Percentiles rank a stretch among this genome's conserved stretches.
Conservation (phyloP, 1,140 invertebrate genomes). For the Drosophila sechellia region DNA sequence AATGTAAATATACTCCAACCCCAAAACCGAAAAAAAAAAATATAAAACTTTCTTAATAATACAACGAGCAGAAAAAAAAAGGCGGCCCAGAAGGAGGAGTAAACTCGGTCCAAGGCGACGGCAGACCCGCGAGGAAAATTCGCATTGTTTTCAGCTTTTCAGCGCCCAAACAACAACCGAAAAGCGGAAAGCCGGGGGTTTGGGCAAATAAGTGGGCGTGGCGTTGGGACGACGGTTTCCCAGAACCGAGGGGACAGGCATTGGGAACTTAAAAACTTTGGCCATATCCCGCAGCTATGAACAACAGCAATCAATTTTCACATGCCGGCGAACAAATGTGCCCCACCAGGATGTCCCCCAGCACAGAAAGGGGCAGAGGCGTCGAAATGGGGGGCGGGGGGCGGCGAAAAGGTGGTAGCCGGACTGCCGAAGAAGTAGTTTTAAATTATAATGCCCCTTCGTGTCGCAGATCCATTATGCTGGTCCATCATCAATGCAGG, state of each 20-base stretch:
- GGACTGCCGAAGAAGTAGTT: slow-evolving; percentile 50
- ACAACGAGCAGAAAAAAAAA: slow-evolving; percentile 52
- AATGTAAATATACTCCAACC: slow-evolving; percentile 80
- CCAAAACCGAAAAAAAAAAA: slow-evolving; percentile 64
- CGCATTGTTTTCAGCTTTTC: slow-evolving; percentile 81
- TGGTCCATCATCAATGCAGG: slow-evolving; percentile 46
- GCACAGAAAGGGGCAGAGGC: neutral
- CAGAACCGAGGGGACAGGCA: slow-evolving; percentile 37
- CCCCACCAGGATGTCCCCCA: slow-evolving; percentile 62
- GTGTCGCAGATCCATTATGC: slow-evolving; percentile 47
- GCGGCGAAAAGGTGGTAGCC: neutral
- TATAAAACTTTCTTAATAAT: slow-evolving; percentile 82
- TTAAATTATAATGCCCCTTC: slow-evolving; percentile 74
- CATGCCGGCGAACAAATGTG: slow-evolving; percentile 79
- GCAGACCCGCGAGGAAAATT: slow-evolving; percentile 77
- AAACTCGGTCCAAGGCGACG: slow-evolving; percentile 69
- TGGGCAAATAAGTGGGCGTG: slow-evolving; percentile 3
- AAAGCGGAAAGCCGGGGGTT: slow-evolving; percentile 16
- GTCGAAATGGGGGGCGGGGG: neutral
- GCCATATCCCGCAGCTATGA: slow-evolving; percentile 81
- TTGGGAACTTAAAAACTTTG: slow-evolving; percentile 79
- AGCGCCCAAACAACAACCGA: slow-evolving; percentile 66
- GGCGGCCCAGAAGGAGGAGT: slow-evolving; percentile 21
- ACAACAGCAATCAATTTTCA: slow-evolving; percentile 82
- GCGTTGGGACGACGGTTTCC: slow-evolving; percentile 16